Conservation (phyloP, 2,888 invertebrate genomes). For the Hyposoter didymator region DNA sequence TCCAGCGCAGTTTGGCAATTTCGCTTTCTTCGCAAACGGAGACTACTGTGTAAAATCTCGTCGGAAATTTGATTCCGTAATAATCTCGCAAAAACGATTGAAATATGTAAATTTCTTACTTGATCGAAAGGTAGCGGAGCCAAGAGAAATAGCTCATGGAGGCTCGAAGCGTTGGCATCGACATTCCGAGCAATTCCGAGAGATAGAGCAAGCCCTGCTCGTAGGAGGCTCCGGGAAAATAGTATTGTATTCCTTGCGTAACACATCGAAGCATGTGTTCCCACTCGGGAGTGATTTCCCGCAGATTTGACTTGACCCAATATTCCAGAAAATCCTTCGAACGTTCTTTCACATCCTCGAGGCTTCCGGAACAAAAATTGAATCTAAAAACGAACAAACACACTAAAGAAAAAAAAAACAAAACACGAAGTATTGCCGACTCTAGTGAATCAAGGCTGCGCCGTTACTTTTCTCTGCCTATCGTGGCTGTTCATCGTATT, state of each 20-base stretch:
- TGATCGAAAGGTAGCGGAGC: conserved; percentile 69
- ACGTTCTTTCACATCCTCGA: conserved; percentile 78
- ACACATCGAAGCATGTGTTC: conserved; percentile 83
- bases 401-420: neutral
- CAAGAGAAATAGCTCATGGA: conserved; percentile 70
- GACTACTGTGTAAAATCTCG: neutral
- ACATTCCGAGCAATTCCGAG: conserved; percentile 76
- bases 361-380: conserved; percentile 82
- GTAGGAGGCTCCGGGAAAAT: conserved; percentile 75
- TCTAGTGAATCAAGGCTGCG: too few species aligned
- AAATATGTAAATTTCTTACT: conserved; percentile 67
- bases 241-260: conserved; percentile 78
- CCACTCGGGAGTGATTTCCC: conserved; percentile 79
- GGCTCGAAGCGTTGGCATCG: conserved; percentile 74
- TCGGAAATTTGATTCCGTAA: neutral
- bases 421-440: neutral
- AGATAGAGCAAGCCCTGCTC: conserved; percentile 77
- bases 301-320: conserved; percentile 80
- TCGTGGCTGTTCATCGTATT: too few species aligned
- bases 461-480: too few species aligned
- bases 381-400: conserved; percentile 70
- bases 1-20: too few species aligned
- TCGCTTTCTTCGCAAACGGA: too few species aligned
- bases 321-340: conserved; percentile 75
- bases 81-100: neutral